Evolutionary conservation across 2,113 vertebrate species (phyloP), one percentile per base, ranked within the genome.

Genomic region (Urocitellus parryii): DNA sequence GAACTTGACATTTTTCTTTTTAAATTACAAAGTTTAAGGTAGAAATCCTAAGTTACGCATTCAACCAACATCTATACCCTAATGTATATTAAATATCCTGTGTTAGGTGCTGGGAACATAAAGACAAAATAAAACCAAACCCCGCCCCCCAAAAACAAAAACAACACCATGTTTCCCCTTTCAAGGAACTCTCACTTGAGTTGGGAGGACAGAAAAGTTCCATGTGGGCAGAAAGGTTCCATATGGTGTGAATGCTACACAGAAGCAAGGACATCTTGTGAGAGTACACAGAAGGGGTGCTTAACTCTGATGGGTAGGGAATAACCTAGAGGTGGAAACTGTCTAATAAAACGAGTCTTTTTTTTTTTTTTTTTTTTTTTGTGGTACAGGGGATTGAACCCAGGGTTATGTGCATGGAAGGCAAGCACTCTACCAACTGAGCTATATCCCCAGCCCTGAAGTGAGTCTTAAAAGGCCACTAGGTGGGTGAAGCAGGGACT

Each of bases 11-110:
- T 37, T 68, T 17, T 53, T 70, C n/a, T n/a, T 37, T 90, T 96
- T 77, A 58, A 9, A 89, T 87, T 63, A 85, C 39, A 67, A 79
- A 12, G 10, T 79, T 97, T 82, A 89, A 89, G 76, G 92, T 12
- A 76, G 74, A 91, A 89, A 86, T 79, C 51, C 73, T 81, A 72
- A 74, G 37, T 5, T 25, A 86, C 24, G 80, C 27, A 77, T 17
- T 72, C 20, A 53, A 51, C 51, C 17, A 32, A 65, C 34, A n/a
- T 88, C 70, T 82, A n/a, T 29, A 74, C 39, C 12, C 32, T 76
- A 63, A n/a, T 16, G 48, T 32, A 58, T 39, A 48, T 74, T 24
- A 85, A 93, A 84, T 68, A 67, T 32, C 91, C 65, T 80, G 79
- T 67, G 58, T 13, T 80, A 73, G 16, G 22, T 94, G 39, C 22